Conservation (phyloP, 1,140 invertebrate species). For the Meteorus sp. region DNA sequence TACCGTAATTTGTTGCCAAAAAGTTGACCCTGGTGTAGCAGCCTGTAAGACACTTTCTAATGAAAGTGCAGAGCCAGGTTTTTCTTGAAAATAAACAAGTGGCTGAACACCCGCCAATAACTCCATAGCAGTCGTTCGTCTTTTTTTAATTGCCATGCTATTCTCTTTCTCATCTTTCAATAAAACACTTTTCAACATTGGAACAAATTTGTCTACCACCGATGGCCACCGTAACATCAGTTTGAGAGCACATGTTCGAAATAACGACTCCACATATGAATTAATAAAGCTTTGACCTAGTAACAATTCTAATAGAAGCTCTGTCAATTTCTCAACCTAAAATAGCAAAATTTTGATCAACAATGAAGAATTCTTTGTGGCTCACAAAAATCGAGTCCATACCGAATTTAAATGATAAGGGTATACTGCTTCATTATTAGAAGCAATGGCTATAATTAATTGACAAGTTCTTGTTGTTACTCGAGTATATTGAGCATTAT, state of each 20-base stretch:
- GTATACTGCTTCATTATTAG: conserved; percentile 51
- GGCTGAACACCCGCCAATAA: conserved; percentile 51
- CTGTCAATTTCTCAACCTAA: conserved; percentile 54
- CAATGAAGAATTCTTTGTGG: background rate
- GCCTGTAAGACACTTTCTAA: conserved; percentile 43
- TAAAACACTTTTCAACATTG: conserved; percentile 46
- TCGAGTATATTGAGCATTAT: conserved; percentile 56
- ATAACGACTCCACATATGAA: conserved; percentile 50
- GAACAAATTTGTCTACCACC: conserved; percentile 51
- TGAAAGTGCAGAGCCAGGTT: conserved; percentile 37
- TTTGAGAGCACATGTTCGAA: conserved; percentile 54
- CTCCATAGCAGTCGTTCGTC: conserved; percentile 48
- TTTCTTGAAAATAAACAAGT: conserved; percentile 45
- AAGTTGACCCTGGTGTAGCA: conserved; percentile 42
- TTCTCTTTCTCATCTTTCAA: conserved; percentile 41
- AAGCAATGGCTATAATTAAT: conserved; percentile 54
- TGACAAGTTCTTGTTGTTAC: conserved; percentile 55
- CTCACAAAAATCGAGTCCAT: conserved; percentile 20
- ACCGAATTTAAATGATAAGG: conserved; percentile 52
- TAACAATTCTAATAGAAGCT: conserved; percentile 51
- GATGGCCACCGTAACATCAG: conserved; percentile 57
- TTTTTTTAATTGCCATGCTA: conserved; percentile 41
- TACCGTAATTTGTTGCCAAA: conserved; percentile 54
- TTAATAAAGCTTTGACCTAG: conserved; percentile 54
- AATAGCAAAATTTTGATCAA: conserved; percentile 19